Conservation (phyloP, 2,113 vertebrate species). For the Mystacornis crossleyi region DNA sequence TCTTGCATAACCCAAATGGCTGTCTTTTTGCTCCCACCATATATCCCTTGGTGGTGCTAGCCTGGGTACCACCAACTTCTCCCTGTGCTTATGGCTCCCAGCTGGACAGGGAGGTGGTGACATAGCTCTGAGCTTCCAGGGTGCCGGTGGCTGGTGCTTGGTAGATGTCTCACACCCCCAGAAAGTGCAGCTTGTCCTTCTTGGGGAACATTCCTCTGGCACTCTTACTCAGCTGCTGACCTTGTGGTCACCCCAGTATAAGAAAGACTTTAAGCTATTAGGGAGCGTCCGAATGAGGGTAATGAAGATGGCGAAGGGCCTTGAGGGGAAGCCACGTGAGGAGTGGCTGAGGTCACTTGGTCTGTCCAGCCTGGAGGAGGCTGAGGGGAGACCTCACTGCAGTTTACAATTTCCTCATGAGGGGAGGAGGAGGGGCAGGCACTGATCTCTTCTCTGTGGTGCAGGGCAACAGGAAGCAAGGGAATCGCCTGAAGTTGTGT, state of each 20-base stretch:
- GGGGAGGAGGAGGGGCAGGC: background rate
- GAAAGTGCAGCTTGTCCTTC: background rate
- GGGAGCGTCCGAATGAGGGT: background rate
- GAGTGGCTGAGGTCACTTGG: background rate
- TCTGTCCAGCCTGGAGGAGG: background rate
- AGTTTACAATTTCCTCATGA: background rate
- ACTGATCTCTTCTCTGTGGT: background rate
- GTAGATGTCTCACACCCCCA: background rate
- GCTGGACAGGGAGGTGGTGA: background rate
- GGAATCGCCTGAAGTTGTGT: background rate
- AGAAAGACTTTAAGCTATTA: background rate
- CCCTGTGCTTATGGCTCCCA: background rate
- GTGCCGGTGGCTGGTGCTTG: rapidly evolving
- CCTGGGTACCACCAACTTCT: background rate
- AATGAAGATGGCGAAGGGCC: background rate
- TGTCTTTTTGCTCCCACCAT: background rate
- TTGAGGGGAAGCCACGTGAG: background rate
- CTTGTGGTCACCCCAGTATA: background rate
- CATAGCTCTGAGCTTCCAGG: background rate
- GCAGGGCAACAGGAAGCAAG: background rate
- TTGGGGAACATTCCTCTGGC: background rate
- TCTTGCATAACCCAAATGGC: background rate
- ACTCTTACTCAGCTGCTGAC: background rate
- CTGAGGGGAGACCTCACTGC: background rate
- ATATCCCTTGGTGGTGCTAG: background rate